A percentile compares a stretch with the other conserved stretches of the same genome.
phyloP scores from a whole-genome alignment of 2,888 invertebrate species.

The Autographa pulchrina region DNA sequence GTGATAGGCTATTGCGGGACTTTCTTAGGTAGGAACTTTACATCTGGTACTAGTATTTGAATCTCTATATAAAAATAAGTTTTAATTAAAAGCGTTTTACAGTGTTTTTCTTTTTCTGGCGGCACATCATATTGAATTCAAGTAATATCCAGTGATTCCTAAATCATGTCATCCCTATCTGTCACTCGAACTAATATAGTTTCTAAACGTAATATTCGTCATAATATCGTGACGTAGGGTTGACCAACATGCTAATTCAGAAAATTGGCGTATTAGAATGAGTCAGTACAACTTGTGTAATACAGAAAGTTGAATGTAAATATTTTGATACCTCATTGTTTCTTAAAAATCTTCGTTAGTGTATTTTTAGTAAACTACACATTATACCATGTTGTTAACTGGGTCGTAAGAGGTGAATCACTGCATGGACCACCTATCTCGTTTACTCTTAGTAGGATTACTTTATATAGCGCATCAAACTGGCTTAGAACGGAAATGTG shows the following conservation, averaged over 20 bases:
- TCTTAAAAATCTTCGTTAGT: constrained; percentile 33
- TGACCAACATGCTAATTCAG: not conserved
- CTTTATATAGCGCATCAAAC: constrained; percentile 32
- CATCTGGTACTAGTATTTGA: too few species aligned
- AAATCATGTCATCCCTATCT: too few species aligned
- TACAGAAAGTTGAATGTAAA: constrained; percentile 30
- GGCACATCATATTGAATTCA: too few species aligned
- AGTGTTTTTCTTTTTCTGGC: too few species aligned
- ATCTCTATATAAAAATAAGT: too few species aligned
- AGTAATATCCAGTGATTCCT: too few species aligned
- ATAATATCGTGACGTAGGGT: not conserved
- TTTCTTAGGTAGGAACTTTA: too few species aligned
- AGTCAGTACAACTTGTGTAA: constrained; percentile 25
- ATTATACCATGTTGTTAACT: constrained; percentile 48
- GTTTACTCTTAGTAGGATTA: constrained; percentile 40
- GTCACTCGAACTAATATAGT: too few species aligned
- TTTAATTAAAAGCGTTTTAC: too few species aligned
- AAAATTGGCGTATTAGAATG: constrained; percentile 19
- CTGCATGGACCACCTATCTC: constrained; percentile 25
- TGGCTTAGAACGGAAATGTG: constrained; percentile 27
- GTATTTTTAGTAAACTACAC: constrained; percentile 55
- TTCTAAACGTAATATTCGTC: not conserved
- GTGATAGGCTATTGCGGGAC: too few species aligned
- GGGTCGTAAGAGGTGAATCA: constrained; percentile 57
- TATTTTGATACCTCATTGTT: constrained; percentile 35